Conservation (phyloP, 2,888 invertebrate genomes). For the Scaptomyza reducta region DNA sequence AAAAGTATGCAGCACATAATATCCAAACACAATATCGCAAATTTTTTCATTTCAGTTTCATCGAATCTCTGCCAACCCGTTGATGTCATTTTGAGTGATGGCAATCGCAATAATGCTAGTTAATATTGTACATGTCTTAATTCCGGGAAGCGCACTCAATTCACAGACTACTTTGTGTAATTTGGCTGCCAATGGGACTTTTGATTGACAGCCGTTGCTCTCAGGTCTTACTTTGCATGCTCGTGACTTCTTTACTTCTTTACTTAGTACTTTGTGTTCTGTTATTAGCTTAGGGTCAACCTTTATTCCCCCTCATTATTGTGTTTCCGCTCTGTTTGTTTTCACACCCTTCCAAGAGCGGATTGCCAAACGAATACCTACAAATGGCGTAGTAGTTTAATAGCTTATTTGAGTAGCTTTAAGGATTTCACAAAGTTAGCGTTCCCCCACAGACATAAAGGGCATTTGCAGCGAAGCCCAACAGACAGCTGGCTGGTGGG, state of each 20-base stretch:
- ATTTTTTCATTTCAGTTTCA: not conserved
- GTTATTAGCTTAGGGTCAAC: not conserved
- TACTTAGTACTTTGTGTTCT: not conserved
- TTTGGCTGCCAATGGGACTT: not conserved
- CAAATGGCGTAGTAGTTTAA: not conserved
- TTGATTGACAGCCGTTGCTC: slow-evolving; percentile 1
- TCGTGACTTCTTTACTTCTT: not conserved
- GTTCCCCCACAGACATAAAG: slow-evolving; percentile 11
- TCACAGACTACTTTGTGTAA: not conserved
- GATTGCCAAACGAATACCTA: not conserved
- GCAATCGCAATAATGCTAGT: not conserved
- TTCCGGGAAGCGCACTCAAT: slow-evolving; percentile 1
- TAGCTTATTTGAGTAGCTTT: slow-evolving; percentile 19
- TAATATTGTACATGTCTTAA: not conserved
- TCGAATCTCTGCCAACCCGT: not conserved
- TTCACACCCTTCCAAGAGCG: not conserved
- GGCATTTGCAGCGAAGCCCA: slow-evolving; percentile 20
- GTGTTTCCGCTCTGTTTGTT: not conserved
- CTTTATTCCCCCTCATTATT: not conserved
- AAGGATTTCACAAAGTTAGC: slow-evolving; percentile 13
- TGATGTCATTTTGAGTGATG: not conserved
- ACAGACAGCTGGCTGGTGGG: slow-evolving; percentile 17
- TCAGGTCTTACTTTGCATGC: not conserved
- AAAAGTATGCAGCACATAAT: slow-evolving; percentile 14
- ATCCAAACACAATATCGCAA: not conserved